These are phyloP conservation scores for Apamea anceps DNA, from an alignment of 2,888 invertebrate species.

Conservation along the genomic window DNA sequence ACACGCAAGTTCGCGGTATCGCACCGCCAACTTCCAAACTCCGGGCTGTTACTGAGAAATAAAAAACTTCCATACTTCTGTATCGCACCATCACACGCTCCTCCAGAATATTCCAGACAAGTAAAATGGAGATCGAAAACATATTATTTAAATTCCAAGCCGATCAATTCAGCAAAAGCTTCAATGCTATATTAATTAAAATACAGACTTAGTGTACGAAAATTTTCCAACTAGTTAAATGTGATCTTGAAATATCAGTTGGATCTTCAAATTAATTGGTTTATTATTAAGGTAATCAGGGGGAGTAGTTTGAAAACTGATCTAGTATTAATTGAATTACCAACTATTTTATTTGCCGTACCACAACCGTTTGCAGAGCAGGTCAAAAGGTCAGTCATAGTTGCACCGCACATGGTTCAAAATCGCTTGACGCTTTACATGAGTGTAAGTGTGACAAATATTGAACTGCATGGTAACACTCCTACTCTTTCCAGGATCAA, in stretches of 20 bases:
- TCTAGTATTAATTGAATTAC: background rate
- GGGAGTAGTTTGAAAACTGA: background rate
- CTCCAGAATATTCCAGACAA: background rate
- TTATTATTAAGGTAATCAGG: background rate
- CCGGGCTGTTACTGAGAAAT: too few relatives aligned
- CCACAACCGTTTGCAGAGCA: background rate
- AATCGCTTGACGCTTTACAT: background rate
- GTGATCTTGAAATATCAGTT: background rate
- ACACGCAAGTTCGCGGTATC: too few relatives aligned
- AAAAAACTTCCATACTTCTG: too few relatives aligned
- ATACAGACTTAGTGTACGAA: background rate
- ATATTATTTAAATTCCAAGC: too few relatives aligned
- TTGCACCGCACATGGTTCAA: background rate
- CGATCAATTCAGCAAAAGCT: too few relatives aligned
- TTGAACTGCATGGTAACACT: background rate
- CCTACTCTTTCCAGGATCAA: slow-evolving; percentile 81
- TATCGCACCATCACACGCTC: too few relatives aligned
- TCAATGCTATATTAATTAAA: background rate
- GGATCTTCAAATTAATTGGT: slow-evolving; percentile 8
- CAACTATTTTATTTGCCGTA: background rate
- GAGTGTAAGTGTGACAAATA: background rate
- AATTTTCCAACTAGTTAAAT: background rate
- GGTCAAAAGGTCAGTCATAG: background rate
- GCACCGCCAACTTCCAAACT: too few relatives aligned
- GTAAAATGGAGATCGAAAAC: background rate